These are phyloP conservation scores for Mergus octosetaceus DNA, from an alignment of 2,797 vertebrate genomes.

Conservation along the genomic window DNA sequence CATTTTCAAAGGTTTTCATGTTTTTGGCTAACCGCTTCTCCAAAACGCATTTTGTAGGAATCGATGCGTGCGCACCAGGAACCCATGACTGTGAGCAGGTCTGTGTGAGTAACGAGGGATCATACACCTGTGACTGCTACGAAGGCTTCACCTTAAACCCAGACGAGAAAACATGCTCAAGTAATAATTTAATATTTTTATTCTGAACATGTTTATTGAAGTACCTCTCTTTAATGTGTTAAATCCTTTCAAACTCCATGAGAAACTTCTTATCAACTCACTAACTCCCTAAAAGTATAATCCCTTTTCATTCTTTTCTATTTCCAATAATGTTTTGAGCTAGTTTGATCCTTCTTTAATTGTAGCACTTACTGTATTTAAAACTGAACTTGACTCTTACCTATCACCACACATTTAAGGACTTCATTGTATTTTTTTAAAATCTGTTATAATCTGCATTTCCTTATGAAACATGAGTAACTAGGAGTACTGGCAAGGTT, in stretches of 20 bases:
- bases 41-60: not conserved
- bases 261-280: not conserved
- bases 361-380: not conserved
- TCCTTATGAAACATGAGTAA: not conserved
- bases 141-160: constrained; percentile 81
- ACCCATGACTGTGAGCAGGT: constrained; percentile 83
- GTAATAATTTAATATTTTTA: not conserved
- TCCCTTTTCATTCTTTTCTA: not conserved
- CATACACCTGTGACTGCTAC: constrained; percentile 80
- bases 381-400: not conserved
- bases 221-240: not conserved
- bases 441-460: not conserved
- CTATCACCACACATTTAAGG: not conserved
- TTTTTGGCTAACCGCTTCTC: not conserved
- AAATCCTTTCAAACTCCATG: not conserved
- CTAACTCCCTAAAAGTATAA: not conserved
- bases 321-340: not conserved
- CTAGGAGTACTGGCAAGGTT: not conserved
- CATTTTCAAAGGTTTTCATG: not conserved
- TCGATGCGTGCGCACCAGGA: constrained; percentile 74
- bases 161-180: constrained; percentile 82
- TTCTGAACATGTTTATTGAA: not conserved
- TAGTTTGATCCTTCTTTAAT: not conserved
- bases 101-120: constrained; percentile 76
- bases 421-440: not conserved